These are phyloP conservation scores for Todiramphus chloris DNA, from an alignment of 2,113 vertebrate genomes.

Conservation along the genomic window DNA sequence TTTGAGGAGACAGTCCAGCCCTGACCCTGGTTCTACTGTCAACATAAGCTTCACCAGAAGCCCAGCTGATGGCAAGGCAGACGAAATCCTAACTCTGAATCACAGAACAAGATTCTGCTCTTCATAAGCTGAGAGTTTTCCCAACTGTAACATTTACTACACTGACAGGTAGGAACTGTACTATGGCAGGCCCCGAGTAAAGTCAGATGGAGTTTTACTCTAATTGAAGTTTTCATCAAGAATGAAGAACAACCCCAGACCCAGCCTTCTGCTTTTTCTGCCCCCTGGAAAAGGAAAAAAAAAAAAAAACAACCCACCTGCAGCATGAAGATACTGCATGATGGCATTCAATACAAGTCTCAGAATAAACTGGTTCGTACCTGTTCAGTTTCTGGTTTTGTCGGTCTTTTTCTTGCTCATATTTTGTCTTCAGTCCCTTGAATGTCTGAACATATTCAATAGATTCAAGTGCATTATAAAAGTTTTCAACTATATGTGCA, in stretches of 20 bases:
- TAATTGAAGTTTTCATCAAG: not conserved
- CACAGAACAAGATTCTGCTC: not conserved
- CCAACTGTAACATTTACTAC: not conserved
- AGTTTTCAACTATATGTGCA: constrained; percentile 98
- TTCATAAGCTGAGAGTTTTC: not conserved
- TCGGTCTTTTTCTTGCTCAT: constrained; percentile 95
- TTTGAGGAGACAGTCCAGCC: not conserved
- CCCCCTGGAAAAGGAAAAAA: not conserved
- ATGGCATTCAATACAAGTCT: not conserved
- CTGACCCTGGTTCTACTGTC: fast-evolving
- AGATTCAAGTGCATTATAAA: constrained; percentile 97
- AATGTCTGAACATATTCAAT: constrained; percentile 99
- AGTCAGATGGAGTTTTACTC: not conserved
- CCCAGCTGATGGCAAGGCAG: not conserved
- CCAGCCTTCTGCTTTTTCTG: not conserved
- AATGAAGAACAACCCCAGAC: not conserved
- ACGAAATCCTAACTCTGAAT: not conserved
- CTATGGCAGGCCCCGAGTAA: not conserved
- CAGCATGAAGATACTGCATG: not conserved
- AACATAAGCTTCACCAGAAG: not conserved
- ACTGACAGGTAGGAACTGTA: not conserved
- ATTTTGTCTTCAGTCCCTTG: constrained; percentile 95
- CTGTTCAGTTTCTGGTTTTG: constrained; percentile 95
- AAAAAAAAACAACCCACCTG: not conserved
- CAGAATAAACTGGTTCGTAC: constrained; percentile 63